phyloP scores from a whole-genome alignment of 92 coral and sea anemone genomes.

The Paragorgia papillata region DNA sequence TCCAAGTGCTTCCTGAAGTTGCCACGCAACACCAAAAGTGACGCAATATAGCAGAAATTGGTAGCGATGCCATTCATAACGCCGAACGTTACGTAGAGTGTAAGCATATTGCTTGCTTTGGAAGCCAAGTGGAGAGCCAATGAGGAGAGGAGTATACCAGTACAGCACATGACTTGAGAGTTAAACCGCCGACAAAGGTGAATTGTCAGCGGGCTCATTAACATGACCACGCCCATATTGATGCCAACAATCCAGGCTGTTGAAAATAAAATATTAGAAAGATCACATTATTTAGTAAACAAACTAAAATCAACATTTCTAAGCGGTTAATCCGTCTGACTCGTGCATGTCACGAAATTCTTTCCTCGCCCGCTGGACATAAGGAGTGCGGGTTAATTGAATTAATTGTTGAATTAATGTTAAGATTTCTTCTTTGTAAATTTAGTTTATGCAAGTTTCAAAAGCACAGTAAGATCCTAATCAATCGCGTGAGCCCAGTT shows the following conservation, averaged over 20 bases:
- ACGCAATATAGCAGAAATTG: conserved; percentile 74
- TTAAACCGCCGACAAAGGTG: conserved; percentile 70
- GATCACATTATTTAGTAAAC: no score
- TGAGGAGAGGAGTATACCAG: conserved; percentile 66
- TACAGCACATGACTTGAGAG: conserved; percentile 82
- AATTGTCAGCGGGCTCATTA: conserved; percentile 74
- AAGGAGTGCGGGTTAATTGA: no score
- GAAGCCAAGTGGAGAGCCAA: conserved; percentile 72
- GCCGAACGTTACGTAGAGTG: conserved; percentile 83
- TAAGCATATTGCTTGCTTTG: conserved; percentile 59
- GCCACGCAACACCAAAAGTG: conserved; percentile 62
- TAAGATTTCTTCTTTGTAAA: no score
- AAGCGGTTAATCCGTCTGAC: no score
- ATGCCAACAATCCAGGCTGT: conserved; percentile 92
- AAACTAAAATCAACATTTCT: no score
- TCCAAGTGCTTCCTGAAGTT: conserved; percentile 79
- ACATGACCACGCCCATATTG: conserved; percentile 68
- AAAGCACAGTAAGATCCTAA: no score
- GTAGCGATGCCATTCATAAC: conserved; percentile 73
- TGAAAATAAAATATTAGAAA: conserved; percentile 7
- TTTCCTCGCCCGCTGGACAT: no score
- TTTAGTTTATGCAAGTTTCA: no score
- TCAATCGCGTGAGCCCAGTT: no score
- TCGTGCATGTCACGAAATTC: no score
- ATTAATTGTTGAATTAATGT: no score